Percentiles rank a stretch among this genome's conserved stretches.
Conservation (phyloP, 2,888 invertebrate genomes). For the Molanna angustata region DNA sequence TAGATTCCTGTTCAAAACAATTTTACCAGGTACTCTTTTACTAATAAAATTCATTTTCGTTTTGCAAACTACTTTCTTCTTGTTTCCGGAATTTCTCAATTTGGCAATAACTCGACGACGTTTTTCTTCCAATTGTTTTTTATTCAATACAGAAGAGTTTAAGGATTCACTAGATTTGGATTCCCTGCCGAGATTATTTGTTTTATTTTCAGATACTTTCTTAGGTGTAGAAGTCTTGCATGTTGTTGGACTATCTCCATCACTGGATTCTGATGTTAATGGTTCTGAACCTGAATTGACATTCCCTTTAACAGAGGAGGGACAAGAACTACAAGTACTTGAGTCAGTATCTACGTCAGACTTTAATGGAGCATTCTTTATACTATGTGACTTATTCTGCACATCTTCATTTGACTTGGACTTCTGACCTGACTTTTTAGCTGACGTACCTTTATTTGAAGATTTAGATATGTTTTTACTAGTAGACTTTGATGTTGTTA, state of each 20-base stretch:
- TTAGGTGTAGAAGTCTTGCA: slow-evolving; percentile 12
- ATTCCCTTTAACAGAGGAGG: no score
- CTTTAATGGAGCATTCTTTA: no score
- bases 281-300: not conserved
- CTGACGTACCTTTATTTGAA: no score
- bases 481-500: no score
- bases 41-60: slow-evolving; percentile 5
- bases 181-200: not conserved
- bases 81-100: slow-evolving; percentile 3
- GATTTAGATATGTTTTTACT: no score
- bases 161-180: no score
- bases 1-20: slow-evolving; percentile 4
- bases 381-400: no score
- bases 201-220: not conserved
- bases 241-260: not conserved
- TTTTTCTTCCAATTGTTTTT: slow-evolving; percentile 36
- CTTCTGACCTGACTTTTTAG: no score
- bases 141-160: not conserved
- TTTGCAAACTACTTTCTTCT: slow-evolving; percentile 7
- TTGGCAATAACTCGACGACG: slow-evolving; percentile 34
- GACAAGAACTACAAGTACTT: no score
- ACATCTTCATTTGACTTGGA: no score
- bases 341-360: no score
- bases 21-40: not conserved
- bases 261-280: not conserved